These are phyloP conservation scores for Paralinhomoeus sp. DNA, from an alignment of 2,888 invertebrate species.

Conservation along the genomic window DNA sequence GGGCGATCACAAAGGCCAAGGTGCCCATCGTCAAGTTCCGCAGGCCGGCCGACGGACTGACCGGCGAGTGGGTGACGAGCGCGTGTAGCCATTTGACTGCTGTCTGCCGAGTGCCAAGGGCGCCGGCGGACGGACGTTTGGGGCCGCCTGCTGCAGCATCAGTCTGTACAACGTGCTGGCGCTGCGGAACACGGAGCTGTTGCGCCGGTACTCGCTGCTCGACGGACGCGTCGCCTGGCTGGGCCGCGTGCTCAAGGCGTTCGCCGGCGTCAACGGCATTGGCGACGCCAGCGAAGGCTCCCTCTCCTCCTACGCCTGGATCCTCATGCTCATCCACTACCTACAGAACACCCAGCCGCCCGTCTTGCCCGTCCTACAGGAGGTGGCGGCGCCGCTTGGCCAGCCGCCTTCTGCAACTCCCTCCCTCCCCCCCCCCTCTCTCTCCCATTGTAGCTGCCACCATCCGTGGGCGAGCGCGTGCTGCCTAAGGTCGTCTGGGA, in stretches of 20 bases:
- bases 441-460: background rate
- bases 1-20: conserved; percentile 36
- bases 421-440: background rate
- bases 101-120: too few relatives aligned
- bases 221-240: conserved; percentile 31
- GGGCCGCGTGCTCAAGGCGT: conserved; percentile 19
- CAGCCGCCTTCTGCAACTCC: background rate
- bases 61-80: conserved; percentile 35
- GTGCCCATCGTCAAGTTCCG: conserved; percentile 40
- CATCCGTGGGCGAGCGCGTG: conserved; percentile 6
- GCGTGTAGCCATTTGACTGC: too few relatives aligned
- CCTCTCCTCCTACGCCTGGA: conserved; percentile 39
- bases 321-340: conserved; percentile 37
- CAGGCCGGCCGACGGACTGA: conserved; percentile 27
- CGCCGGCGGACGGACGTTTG: too few relatives aligned
- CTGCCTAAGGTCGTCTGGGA: conserved; percentile 26
- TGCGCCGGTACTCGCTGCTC: conserved; percentile 33
- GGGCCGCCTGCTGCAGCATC: conserved; percentile 27
- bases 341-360: conserved; percentile 36
- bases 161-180: conserved; percentile 39
- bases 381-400: conserved; percentile 24
- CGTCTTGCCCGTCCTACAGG: conserved; percentile 38
- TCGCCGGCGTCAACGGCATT: background rate
- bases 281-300: conserved; percentile 39
- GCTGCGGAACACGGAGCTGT: conserved; percentile 34